Conservation (phyloP, 2,113 vertebrate genomes). For the Saguinus imperator region DNA sequence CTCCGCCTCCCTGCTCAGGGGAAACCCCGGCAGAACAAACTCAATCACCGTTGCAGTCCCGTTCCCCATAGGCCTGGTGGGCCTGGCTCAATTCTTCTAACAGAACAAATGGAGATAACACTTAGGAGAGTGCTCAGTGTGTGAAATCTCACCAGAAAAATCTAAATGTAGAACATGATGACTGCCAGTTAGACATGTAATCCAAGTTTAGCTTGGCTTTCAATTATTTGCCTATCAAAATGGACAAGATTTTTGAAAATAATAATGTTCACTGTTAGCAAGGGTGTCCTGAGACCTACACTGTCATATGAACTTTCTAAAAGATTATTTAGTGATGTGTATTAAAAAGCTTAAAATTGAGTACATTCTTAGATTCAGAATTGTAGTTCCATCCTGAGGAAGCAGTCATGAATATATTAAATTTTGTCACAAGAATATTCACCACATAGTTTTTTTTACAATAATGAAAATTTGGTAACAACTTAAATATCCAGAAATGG, state of each 20-base stretch:
- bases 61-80: background rate
- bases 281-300: background rate
- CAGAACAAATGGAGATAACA: background rate
- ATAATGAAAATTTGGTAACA: background rate
- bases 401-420: background rate
- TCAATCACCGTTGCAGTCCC: background rate
- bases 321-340: background rate
- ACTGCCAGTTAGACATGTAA: background rate
- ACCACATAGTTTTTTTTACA: background rate
- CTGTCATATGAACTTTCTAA: background rate
- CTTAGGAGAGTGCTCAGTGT: background rate
- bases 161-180: background rate
- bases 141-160: background rate
- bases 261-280: background rate
- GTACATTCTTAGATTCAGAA: background rate
- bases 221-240: background rate
- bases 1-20: constrained; percentile 4
- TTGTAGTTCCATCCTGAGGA: background rate
- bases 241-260: background rate
- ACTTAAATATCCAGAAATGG: background rate
- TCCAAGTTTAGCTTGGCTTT: constrained; percentile 16
- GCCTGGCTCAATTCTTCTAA: background rate
- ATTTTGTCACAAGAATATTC: background rate
- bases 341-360: background rate
- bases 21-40: constrained; percentile 60